Evolutionary conservation across 2,797 vertebrate species (phyloP), one percentile per base, ranked within the genome.

Genomic region (Delichon dasypus): DNA sequence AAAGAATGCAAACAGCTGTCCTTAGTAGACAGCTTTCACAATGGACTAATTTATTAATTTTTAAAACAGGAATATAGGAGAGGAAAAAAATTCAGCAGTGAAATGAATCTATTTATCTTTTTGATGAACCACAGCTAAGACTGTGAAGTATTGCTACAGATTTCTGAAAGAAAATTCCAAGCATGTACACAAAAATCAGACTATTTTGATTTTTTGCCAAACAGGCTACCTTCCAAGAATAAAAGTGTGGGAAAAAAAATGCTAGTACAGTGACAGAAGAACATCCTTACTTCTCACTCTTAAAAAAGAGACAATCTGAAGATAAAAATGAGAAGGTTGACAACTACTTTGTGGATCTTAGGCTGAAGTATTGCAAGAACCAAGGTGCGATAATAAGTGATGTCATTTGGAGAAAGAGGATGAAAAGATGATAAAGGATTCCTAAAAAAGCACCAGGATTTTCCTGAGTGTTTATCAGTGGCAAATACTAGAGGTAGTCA

Each of bases 171-270:
- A 95, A 93, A 95, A 96, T 91, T 95, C 73, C 73, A 94, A 95
- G 74, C 64, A 83, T 88, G 77, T 82, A 94, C 80, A 85, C 70
- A 94, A 92, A 94, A 94, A 95, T 93, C 89, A 87, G 85, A 73
- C 60, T 94, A 84, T 82, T 91, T 92, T 95, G 95, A 81, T 84
- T 93, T 96, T 95, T 95, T 96, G 92, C 92, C 94, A 96, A 87
- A 95, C 66, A 94, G 93, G 92, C 92, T 94, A 95, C 85, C 74
- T 95, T 96, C 96, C 96, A 96, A 96, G 90, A 96, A 93, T 42
- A 93, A 90, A 96, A 95, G 85, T 94, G 88, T 95, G 93, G 93
- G 94, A 73, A 94, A 96, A 96, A 96, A 96, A 95, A 90, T 58
- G 64, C 55, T 86, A 78, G 64, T 71, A 45, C 64, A 76, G 76